Base-by-base conservation (phyloP, 2,797 vertebrate species). In the Passerculus sandwichensis region DNA sequence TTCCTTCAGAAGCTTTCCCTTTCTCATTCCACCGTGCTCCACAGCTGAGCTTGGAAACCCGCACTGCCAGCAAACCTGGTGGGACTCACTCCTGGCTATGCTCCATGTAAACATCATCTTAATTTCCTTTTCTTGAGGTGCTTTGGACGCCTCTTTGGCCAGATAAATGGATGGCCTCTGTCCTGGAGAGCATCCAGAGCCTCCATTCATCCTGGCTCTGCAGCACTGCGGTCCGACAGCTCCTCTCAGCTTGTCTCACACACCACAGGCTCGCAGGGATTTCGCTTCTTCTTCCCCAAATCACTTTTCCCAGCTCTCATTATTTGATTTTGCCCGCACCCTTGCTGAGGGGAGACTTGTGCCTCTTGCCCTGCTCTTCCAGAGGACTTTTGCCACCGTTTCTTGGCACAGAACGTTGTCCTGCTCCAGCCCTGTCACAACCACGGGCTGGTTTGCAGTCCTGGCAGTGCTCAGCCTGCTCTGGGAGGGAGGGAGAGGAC, bases 41-140 rank as follows among this genome's bases (percentile, higher is more conserved):
- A 38, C 75, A 42, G 2, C 0, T 48, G 86, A 89, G 89, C 92
- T 90, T 78, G 85, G 89, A 81, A 75, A 57, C 62, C n/a, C 27
- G 3, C 9, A 0, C 53, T 0, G 0, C 78, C 80, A 56, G 60
- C 66, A 81, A 10, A 56, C 26, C 56, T 64, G 74, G 8, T 69
- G 76, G 79, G 62, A 57, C 80, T 91, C 74, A 3, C 36, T 92
- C 75, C 79, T 0, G 0, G 86, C 74, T 76, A 3, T 40, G 57
- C 67, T 91, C 40, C 85, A 64, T 51, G 3, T 30, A 29, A 40
- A 66, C 83, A 70, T 84, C 96, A 81, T 96, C 91, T 50, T 48
- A 75, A 73, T 94, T 91, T 94, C 93, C 82, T 87, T 59, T 78
- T 70, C 88, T 93, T 85, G 92, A 69, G 73, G 70, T 95, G 81